Evolutionary conservation across 2,113 vertebrate genomes (phyloP).

Genomic region (Aegithalos caudatus): DNA sequence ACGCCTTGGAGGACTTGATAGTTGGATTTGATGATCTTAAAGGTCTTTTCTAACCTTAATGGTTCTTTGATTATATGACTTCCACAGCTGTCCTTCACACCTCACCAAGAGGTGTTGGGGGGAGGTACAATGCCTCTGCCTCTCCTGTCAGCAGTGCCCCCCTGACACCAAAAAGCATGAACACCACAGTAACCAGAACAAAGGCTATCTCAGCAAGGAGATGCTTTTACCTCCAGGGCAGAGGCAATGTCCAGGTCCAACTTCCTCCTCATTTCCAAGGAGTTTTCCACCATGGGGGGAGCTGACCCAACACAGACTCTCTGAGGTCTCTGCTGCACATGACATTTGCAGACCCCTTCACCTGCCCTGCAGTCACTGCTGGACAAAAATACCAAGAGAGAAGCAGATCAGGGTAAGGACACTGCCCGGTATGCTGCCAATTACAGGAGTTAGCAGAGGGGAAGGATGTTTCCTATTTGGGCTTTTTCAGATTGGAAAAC

Average conservation of each 20-base stretch:
- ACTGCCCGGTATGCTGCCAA: background rate
- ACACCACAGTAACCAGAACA: background rate
- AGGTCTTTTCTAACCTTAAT: background rate
- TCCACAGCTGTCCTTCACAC: background rate
- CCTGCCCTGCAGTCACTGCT: background rate
- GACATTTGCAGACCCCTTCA: background rate
- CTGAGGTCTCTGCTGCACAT: background rate
- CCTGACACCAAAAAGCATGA: background rate
- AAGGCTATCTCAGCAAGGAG: background rate
- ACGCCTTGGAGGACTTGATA: background rate
- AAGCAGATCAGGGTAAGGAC: background rate
- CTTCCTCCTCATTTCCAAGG: background rate
- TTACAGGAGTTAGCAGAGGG: background rate
- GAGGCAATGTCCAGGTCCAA: accelerated
- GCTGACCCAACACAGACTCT: accelerated
- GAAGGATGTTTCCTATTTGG: slow-evolving; percentile 37
- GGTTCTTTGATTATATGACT: background rate
- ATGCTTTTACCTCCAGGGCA: background rate
- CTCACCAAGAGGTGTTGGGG: background rate
- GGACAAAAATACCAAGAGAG: background rate
- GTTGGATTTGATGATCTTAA: background rate
- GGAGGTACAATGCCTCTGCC: accelerated
- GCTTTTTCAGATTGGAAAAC: slow-evolving; percentile 34
- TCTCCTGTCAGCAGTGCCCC: background rate
- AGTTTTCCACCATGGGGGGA: background rate